Base-by-base conservation (phyloP, 1,140 invertebrate species). In the Phymorhynchus buccinoides region DNA sequence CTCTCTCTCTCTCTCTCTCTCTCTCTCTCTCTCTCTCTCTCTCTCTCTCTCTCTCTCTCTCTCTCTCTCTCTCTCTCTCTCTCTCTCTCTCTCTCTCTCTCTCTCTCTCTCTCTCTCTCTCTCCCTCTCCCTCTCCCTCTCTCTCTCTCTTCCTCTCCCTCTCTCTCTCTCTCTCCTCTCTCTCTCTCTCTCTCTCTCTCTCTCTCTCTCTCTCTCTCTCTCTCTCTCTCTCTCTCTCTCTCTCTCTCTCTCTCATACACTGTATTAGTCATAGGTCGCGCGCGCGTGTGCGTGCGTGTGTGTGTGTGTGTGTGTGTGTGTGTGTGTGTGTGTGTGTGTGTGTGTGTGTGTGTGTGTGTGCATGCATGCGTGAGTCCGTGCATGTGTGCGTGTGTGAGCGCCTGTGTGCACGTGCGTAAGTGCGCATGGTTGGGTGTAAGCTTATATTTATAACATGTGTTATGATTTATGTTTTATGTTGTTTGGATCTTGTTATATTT, bases 141-240 rank as follows among this genome's bases (percentile, higher is more conserved):
- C 4, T 16, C 62, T 16, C 18, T 66, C 22, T 16, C 62, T 30
- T 14, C 35, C 27, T 30, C 9, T n/a, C 22, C 62, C 22, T n/a
- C 22, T n/a, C 6, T 9, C 6, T 27, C 14, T 16, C 16, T n/a
- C 22, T 37, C 37, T 37, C 37, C 73, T 37, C 37, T 16, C 41
- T 30, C 41, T n/a, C n/a, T 30, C 9, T 30, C 30, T 73, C 68
- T 30, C 30, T 6, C 68, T 37, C 14, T 4, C 30, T 1, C 30
- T 1, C 3, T 6, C 35, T 27, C 30, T 16, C 12, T 41, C 35
- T 9, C 73, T 77, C 35, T 22, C 41, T 35, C 44, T n/a, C 78
- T 41, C 78, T 80, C 78, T 80, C 44, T 80, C 39, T n/a, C 41
- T 44, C 39, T 27, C 22, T 41, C 78, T 44, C 39, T 12, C 27